phyloP scores from a whole-genome alignment of 2,797 vertebrate species.

The Enteromius fasciolatus region DNA sequence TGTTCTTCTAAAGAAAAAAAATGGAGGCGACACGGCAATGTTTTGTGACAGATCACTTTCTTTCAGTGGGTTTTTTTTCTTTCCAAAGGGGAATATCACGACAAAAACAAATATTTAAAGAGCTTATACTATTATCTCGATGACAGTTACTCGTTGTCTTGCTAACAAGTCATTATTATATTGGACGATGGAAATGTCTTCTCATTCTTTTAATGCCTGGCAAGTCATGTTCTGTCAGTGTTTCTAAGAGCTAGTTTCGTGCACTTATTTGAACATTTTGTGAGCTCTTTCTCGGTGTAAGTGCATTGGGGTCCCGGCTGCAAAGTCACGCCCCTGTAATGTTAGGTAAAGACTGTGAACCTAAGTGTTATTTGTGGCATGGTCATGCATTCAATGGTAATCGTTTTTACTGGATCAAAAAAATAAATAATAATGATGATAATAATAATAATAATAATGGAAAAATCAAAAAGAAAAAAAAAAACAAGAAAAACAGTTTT shows the following conservation, averaged over 20 bases:
- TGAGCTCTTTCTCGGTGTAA: constrained; percentile 94
- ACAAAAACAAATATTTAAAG: constrained; percentile 57
- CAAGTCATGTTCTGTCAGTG: constrained; percentile 86
- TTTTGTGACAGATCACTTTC: constrained; percentile 56
- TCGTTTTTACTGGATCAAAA: constrained; percentile 83
- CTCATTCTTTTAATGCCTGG: constrained; percentile 84
- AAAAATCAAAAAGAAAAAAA: constrained; percentile 16
- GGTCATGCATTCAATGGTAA: constrained; percentile 93
- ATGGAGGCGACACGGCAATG: constrained; percentile 25
- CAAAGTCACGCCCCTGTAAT: constrained; percentile 90
- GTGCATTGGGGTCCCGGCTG: constrained; percentile 91
- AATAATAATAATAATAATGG: constrained; percentile 24
- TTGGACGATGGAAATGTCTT: constrained; percentile 83
- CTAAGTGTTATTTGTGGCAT: constrained; percentile 96
- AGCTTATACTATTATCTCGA: constrained; percentile 60
- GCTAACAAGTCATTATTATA: constrained; percentile 83
- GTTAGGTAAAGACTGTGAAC: constrained; percentile 90
- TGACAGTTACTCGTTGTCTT: constrained; percentile 72
- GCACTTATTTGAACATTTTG: constrained; percentile 93
- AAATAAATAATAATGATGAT: constrained; percentile 51
- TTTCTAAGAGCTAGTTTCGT: constrained; percentile 87
- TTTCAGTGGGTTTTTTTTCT: constrained; percentile 36
- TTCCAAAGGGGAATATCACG: constrained; percentile 55
- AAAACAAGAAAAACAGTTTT: constrained; percentile 55
- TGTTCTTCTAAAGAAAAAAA: neutral